Evolutionary conservation across 2,888 invertebrate species (phyloP), one percentile per base, ranked within the genome.

Genomic region (Eristalis intricaria): DNA sequence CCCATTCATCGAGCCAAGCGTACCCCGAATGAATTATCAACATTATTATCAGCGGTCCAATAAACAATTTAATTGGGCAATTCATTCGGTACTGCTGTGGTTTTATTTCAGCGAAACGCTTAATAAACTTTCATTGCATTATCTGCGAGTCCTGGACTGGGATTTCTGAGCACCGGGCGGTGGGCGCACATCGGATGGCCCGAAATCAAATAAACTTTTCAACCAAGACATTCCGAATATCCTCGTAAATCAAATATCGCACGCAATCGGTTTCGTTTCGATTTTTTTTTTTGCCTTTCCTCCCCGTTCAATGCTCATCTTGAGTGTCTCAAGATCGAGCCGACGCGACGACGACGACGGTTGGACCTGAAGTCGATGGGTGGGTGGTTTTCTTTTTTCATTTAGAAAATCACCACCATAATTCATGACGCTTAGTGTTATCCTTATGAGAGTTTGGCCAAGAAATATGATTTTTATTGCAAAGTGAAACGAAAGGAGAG

Each of bases 401-500:
- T 82, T 86, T 86, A 79, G 66, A 58, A 82, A 86, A 82, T 82
- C 75, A 66, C 66, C 70, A 66, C 66, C 86, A 82, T 86, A 86
- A 86, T 79, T 86, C 86, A 86, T 86, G 66, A 66, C 82, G 78
- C 82, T 86, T 86, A 86, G 85, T 86, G 64, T 64, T 82, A 78
- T 86, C 70, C 82, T 86, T 82, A 82, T 75, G 82, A 86, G 82
- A 50, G 50, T 75, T 86, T 70, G 82, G 70, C 78, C 66, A 75
- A 78, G 78, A 74, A 82, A 86, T 86, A 86, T 86, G 86, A 86
- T 82, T 86, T 86, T 86, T 86, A 86, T 86, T 86, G 86, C 82
- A 78, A 86, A 79, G 78, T 82, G 86, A 86, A 50, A n/a, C 50
- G 50, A 50, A 19, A n/a, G 50, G 78, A 65, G 85, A 26, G 70